Evolutionary conservation across 2,113 vertebrate genomes (phyloP).

Genomic region (Forbesichthys papilliferus): DNA sequence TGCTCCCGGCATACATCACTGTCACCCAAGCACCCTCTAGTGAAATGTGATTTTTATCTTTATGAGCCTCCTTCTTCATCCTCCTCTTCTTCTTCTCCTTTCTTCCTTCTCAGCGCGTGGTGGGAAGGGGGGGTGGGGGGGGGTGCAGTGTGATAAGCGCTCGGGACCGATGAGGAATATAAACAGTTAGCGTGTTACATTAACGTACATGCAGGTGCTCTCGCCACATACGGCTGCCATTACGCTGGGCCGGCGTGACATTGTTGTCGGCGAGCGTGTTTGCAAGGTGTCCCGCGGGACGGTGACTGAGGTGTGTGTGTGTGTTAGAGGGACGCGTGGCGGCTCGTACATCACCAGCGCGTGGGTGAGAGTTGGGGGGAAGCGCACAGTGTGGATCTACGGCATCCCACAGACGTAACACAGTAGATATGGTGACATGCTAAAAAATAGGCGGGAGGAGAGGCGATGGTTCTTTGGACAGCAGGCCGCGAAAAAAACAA

Average conservation of each 20-base stretch:
- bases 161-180: slow-evolving; percentile 45
- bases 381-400: slow-evolving; percentile 60
- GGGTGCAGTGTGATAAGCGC: slow-evolving; percentile 53
- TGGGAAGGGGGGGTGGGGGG: slow-evolving; percentile 33
- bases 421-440: slow-evolving; percentile 58
- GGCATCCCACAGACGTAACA: slow-evolving; percentile 52
- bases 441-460: not conserved
- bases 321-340: not conserved
- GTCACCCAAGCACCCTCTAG: slow-evolving; percentile 69
- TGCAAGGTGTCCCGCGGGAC: slow-evolving; percentile 38
- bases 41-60: slow-evolving; percentile 78
- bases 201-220: slow-evolving; percentile 52
- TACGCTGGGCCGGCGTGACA: slow-evolving; percentile 32
- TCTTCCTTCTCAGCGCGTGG: slow-evolving; percentile 13
- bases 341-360: slow-evolving; percentile 65
- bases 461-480: not conserved
- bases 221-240: slow-evolving; percentile 47
- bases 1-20: slow-evolving; percentile 71
- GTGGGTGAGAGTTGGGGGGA: slow-evolving; percentile 59
- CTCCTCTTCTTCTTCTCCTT: not conserved
- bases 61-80: slow-evolving; percentile 47
- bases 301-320: slow-evolving; percentile 35
- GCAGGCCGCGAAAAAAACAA: not conserved
- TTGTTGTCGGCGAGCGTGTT: slow-evolving; percentile 36
- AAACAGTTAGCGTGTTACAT: slow-evolving; percentile 44